Base-by-base conservation (phyloP, 2,113 vertebrate species). In the Catharus minimus region DNA sequence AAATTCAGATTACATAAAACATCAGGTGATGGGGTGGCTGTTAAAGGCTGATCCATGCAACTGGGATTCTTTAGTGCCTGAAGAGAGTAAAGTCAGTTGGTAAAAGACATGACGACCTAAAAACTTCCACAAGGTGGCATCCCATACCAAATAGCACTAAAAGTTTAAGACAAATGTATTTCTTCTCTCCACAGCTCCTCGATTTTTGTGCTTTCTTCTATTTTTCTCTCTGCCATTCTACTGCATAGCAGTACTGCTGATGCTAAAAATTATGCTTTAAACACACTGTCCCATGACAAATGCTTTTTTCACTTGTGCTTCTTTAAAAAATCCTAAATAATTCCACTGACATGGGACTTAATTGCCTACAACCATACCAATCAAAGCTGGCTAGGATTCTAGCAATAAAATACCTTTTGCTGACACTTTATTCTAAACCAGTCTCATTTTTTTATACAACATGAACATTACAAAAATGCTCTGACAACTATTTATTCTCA, bases 111-210 rank as follows among this genome's bases (percentile, higher is more conserved):
- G 52, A n/a, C 10, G 46, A n/a, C 15, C 50, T 62, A 47, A 58
- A 50, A n/a, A 36, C 3, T 32, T 77, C 93, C 97, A 95, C 95
- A 65, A 90, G 97, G 84, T 96, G 97, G 96, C 82, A 82, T 36
- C 73, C 66, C 73, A 81, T 53, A 89, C 78, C 24, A 88, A 88
- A 74, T 0, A 87, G 64, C 53, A 74, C 38, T 33, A 30, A 10
- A n/a, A 23, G 15, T 74, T 64, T 18, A 67, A 57, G 22, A 22
- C 4, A 8, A 23, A 49, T 68, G 65, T 91, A 81, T 41, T 39
- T 43, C 60, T 73, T 62, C 77, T 82, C 53, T 77, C 53, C 92
- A 88, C n/a, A 47, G 65, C 27, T 41, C 16, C 60, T 92, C 36
- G 33, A 23, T 68, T 82, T 81, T 88, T 76, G 52, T 32, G 57